Percentiles rank a stretch among this genome's conserved stretches.
These are phyloP conservation scores for Frankliniella fusca DNA, from an alignment of 2,888 invertebrate species.

Conservation along the genomic window DNA sequence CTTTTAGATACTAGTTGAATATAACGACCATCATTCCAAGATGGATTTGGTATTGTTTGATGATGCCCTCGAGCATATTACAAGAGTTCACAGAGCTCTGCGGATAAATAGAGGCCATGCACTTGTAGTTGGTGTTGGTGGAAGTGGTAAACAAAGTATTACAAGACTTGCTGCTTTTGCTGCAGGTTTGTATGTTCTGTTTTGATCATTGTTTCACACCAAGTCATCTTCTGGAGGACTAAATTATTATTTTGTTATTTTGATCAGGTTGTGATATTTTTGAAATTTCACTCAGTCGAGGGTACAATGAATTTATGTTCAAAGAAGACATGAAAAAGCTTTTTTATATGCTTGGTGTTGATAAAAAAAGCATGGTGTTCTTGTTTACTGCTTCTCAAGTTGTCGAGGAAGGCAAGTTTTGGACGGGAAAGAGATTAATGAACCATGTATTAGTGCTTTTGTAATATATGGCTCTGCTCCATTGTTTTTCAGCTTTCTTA, in stretches of 20 bases:
- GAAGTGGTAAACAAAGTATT: conserved; percentile 81
- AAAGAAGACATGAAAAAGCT: conserved; percentile 81
- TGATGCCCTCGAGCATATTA: conserved; percentile 86
- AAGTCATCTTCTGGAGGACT: background rate
- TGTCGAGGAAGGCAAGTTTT: conserved; percentile 60
- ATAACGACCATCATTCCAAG: conserved; percentile 67
- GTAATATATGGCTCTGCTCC: no score
- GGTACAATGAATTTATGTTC: conserved; percentile 77
- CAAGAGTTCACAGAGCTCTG: conserved; percentile 77
- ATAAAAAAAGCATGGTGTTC: conserved; percentile 74
- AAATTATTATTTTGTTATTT: conserved; percentile 28
- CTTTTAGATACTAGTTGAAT: conserved; percentile 73
- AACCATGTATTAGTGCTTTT: no score
- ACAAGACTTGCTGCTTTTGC: conserved; percentile 77
- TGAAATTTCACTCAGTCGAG: conserved; percentile 76
- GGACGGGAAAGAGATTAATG: background rate
- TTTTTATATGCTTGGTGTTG: conserved; percentile 71
- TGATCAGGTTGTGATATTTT: conserved; percentile 67
- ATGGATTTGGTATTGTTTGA: conserved; percentile 83
- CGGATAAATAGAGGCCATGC: conserved; percentile 80
- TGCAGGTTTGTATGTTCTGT: conserved; percentile 53
- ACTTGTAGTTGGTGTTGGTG: conserved; percentile 82
- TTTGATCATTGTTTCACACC: background rate
- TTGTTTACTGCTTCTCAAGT: conserved; percentile 80
- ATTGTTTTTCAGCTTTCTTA: conserved; percentile 56